These are phyloP conservation scores for Halcyon malimbica DNA, from an alignment of 2,113 vertebrate species.

Conservation along the genomic window DNA sequence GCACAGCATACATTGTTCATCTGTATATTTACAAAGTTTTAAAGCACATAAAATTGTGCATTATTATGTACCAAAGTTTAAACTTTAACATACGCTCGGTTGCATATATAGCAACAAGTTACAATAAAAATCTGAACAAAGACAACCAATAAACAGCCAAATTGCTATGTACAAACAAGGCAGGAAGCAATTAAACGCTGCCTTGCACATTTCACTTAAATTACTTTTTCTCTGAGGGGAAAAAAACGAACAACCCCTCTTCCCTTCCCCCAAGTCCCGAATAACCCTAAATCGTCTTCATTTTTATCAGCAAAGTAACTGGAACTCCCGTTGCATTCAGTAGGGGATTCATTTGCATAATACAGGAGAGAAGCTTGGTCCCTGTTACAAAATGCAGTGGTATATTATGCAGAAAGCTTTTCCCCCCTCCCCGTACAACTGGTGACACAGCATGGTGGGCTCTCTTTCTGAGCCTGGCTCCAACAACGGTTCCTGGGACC, in stretches of 20 bases:
- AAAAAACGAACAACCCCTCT: not conserved
- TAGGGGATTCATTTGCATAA: slow-evolving; percentile 1
- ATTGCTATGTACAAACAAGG: slow-evolving; percentile 78
- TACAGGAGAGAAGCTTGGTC: not conserved
- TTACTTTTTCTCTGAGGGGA: slow-evolving; percentile 66
- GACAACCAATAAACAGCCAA: slow-evolving; percentile 76
- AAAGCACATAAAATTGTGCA: slow-evolving; percentile 83
- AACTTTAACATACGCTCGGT: slow-evolving; percentile 70
- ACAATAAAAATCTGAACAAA: slow-evolving; percentile 77
- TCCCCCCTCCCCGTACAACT: not conserved
- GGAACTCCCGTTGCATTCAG: not conserved
- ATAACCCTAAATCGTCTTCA: not conserved
- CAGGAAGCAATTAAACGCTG: slow-evolving; percentile 73
- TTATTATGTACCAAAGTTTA: slow-evolving; percentile 70
- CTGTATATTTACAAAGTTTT: slow-evolving; percentile 73
- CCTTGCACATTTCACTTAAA: slow-evolving; percentile 65
- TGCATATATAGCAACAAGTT: slow-evolving; percentile 76
- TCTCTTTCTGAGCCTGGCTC: not conserved
- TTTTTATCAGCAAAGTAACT: slow-evolving; percentile 2
- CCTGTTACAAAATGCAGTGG: not conserved
- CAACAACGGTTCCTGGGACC: not conserved
- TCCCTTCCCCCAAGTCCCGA: slow-evolving; percentile 16
- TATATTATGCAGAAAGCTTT: not conserved
- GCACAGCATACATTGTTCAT: slow-evolving; percentile 66
- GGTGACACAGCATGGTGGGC: not conserved